phyloP scores from a whole-genome alignment of 2,113 vertebrate species.

The Odontesthes bonariensis region DNA sequence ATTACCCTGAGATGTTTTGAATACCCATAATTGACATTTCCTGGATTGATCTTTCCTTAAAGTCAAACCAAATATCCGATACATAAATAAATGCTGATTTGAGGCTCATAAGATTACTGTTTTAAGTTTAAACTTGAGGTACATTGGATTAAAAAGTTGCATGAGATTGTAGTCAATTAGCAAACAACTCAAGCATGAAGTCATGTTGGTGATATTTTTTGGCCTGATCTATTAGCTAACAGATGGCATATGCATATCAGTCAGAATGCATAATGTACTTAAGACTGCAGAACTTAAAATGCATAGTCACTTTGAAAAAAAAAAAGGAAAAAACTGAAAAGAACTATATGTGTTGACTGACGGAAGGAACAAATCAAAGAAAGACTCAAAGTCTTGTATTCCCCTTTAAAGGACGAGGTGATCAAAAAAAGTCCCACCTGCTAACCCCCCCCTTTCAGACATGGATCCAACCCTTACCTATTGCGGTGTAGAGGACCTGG shows the following conservation, averaged over 20 bases:
- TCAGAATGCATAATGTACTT: slow-evolving; percentile 78
- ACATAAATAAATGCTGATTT: background rate
- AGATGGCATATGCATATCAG: slow-evolving; percentile 75
- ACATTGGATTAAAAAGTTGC: slow-evolving; percentile 1
- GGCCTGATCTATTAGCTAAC: slow-evolving; percentile 50
- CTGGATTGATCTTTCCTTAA: background rate
- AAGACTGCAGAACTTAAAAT: slow-evolving; percentile 83
- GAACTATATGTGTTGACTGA: slow-evolving; percentile 63
- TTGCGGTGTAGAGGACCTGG: slow-evolving; percentile 99
- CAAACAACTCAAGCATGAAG: slow-evolving; percentile 77
- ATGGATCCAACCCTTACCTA: slow-evolving; percentile 99
- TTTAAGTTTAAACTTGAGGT: background rate
- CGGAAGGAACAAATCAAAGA: slow-evolving; percentile 78
- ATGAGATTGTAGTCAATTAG: slow-evolving; percentile 58
- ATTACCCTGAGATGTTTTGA: background rate
- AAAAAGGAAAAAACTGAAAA: slow-evolving; percentile 64
- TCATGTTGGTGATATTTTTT: slow-evolving; percentile 64
- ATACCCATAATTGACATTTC: background rate
- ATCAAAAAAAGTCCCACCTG: slow-evolving; percentile 94
- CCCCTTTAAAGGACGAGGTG: slow-evolving; percentile 98
- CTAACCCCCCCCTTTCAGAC: slow-evolving; percentile 94
- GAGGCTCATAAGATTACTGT: background rate
- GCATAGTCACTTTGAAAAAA: slow-evolving; percentile 63
- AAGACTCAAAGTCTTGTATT: slow-evolving; percentile 87
- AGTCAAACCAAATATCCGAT: too few species aligned